A percentile compares a stretch with the other conserved stretches of the same genome.
These are phyloP conservation scores for Meloidogyne hapla DNA, from an alignment of 1,140 invertebrate genomes.

Conservation along the genomic window DNA sequence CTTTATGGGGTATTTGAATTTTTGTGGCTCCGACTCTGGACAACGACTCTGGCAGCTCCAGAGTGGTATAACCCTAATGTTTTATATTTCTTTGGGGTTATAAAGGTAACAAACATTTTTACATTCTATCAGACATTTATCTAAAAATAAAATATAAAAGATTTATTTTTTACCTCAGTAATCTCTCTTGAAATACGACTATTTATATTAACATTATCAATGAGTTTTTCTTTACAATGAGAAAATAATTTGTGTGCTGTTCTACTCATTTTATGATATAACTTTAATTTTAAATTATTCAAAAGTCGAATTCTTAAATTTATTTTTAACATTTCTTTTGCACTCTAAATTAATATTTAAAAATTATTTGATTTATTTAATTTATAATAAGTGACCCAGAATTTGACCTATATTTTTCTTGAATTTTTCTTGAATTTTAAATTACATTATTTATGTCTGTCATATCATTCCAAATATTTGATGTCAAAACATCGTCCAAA, in stretches of 20 bases:
- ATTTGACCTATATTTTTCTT: no score
- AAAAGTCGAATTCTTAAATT: background rate
- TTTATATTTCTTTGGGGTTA: no score
- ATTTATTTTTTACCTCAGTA: background rate
- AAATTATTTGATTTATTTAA: no score
- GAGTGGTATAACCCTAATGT: no score
- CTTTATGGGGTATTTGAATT: no score
- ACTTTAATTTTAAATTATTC: background rate
- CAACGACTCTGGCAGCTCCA: no score
- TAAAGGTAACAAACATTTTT: no score
- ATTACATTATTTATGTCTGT: background rate
- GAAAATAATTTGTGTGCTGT: background rate
- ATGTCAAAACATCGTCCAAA: background rate
- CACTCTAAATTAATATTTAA: background rate
- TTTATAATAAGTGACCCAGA: no score
- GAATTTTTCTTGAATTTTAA: no score
- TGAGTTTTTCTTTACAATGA: background rate
- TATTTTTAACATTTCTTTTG: background rate
- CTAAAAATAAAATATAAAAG: no score
- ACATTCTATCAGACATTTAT: no score
- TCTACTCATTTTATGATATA: background rate
- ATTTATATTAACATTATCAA: background rate
- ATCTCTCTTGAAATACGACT: background rate
- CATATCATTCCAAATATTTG: background rate
- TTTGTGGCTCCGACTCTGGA: no score